Conservation (phyloP, 92 coral and sea anemone genomes). For the Epizoanthus scotinus region DNA sequence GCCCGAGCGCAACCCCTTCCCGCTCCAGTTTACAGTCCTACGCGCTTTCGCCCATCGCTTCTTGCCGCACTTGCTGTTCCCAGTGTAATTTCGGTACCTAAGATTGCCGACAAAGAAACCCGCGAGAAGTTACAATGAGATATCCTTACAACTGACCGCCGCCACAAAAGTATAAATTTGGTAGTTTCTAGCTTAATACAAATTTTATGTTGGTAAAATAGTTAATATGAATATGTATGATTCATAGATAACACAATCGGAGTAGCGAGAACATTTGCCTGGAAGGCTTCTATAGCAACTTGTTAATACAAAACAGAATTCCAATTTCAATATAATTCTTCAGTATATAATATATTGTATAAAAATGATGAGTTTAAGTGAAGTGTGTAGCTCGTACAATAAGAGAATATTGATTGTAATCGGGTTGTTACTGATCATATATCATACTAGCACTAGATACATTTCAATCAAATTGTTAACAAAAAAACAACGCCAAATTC, state of each 20-base stretch:
- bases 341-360: background rate
- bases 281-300: background rate
- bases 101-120: slow-evolving; percentile 41
- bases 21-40: slow-evolving; percentile 1
- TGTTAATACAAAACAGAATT: background rate
- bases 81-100: slow-evolving; percentile 38
- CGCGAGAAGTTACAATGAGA: slow-evolving; percentile 28
- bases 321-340: background rate
- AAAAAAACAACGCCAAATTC: slow-evolving; percentile 25
- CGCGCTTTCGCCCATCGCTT: slow-evolving; percentile 17
- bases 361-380: background rate
- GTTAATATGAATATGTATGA: slow-evolving; percentile 42
- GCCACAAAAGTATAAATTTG: slow-evolving; percentile 44
- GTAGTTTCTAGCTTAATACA: slow-evolving; percentile 36
- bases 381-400: slow-evolving; percentile 10
- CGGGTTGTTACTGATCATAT: slow-evolving; percentile 25
- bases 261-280: background rate
- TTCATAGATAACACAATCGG: slow-evolving; percentile 17
- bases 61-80: slow-evolving; percentile 36
- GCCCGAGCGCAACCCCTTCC: slow-evolving; percentile 1
- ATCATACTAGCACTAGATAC: slow-evolving; percentile 29
- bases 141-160: slow-evolving; percentile 37
- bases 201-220: slow-evolving; percentile 33
- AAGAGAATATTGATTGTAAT: slow-evolving; percentile 5
- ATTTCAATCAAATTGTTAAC: slow-evolving; percentile 23